Conservation (phyloP, 2,888 invertebrate genomes). For the Phengaris arion region DNA sequence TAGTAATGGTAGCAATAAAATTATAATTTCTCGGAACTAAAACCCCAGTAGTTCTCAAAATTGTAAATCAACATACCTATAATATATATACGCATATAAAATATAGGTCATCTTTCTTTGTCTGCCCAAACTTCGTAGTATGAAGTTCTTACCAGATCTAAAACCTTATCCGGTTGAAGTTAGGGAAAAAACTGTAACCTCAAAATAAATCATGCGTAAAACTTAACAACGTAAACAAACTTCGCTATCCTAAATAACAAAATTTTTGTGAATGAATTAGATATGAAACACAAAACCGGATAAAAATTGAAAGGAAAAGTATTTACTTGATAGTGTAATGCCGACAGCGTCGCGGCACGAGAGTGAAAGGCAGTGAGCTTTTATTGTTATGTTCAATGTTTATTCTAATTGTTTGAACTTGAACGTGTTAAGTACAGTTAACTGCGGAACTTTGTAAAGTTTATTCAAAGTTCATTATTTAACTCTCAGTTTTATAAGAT, state of each 20-base stretch:
- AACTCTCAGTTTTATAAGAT: too few relatives aligned
- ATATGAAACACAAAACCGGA: slow-evolving; percentile 24
- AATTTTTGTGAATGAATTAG: background rate
- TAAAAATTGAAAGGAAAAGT: slow-evolving; percentile 29
- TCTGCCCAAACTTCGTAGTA: background rate
- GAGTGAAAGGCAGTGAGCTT: slow-evolving; percentile 25
- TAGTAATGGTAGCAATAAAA: too few relatives aligned
- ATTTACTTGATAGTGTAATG: slow-evolving; percentile 18
- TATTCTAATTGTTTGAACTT: slow-evolving; percentile 28
- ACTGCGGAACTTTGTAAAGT: background rate
- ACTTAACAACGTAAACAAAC: background rate
- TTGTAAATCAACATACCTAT: background rate
- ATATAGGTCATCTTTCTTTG: background rate
- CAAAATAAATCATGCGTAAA: background rate
- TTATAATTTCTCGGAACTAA: too few relatives aligned
- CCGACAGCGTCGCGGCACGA: slow-evolving; percentile 10
- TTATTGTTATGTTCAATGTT: slow-evolving; percentile 22
- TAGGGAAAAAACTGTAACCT: background rate
- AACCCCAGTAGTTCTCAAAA: too few relatives aligned
- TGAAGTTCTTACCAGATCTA: too few relatives aligned
- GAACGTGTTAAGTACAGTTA: slow-evolving; percentile 4
- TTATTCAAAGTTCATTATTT: background rate
- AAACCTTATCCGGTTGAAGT: background rate
- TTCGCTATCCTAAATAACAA: background rate
- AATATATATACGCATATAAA: background rate